A percentile compares a stretch with the other conserved stretches of the same genome.
phyloP scores from a whole-genome alignment of 1,140 invertebrate species.

The Grapholita molesta region DNA sequence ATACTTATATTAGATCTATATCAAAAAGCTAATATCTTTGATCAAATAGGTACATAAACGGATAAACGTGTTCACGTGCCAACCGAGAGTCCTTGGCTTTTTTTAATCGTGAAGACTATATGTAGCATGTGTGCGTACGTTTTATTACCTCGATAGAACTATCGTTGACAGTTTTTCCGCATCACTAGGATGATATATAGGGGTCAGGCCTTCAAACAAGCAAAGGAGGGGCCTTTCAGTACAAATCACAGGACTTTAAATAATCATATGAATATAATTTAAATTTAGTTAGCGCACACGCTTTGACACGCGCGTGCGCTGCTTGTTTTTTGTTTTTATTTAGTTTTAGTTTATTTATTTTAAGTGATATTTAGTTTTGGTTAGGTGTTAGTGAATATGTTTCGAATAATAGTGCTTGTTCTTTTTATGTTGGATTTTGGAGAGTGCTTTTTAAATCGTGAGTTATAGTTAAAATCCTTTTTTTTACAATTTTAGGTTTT shows the following conservation, averaged over 20 bases:
- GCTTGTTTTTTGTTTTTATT: constrained; percentile 25
- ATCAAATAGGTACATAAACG: no score
- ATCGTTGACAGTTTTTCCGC: constrained; percentile 17
- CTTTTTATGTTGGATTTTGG: constrained; percentile 39
- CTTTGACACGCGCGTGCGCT: constrained; percentile 43
- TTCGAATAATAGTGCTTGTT: constrained; percentile 41
- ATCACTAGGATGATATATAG: constrained; percentile 56
- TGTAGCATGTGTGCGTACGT: no score
- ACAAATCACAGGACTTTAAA: constrained; percentile 71
- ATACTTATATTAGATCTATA: no score
- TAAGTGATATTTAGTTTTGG: constrained; percentile 5
- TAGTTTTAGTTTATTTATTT: constrained; percentile 23
- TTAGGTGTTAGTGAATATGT: constrained; percentile 44
- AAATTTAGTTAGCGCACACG: constrained; percentile 46
- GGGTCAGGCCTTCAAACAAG: constrained; percentile 65
- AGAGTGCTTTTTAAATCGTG: constrained; percentile 61
- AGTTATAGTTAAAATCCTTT: constrained; percentile 32
- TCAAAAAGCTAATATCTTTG: no score
- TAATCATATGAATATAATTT: constrained; percentile 56
- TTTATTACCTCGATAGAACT: neutral
- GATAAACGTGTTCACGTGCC: no score
- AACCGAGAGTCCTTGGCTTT: no score
- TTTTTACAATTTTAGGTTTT: no score
- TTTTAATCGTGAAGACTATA: no score
- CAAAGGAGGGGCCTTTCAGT: constrained; percentile 49